Evolutionary conservation across 2,888 invertebrate genomes (phyloP), one percentile per base, ranked within the genome.

Genomic region (Apocheima hispidaria): DNA sequence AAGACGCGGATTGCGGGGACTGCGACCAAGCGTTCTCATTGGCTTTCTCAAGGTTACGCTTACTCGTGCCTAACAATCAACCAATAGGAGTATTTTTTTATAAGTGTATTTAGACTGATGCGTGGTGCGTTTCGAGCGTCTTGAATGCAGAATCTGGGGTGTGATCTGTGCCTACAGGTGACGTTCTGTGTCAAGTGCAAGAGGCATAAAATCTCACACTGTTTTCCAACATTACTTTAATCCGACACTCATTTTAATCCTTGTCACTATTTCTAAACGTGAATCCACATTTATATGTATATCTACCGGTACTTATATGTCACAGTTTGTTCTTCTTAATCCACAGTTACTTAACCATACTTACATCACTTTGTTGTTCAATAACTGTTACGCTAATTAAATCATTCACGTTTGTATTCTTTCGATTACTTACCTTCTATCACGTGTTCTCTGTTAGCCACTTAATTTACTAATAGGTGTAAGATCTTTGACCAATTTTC

Each of bases 321-420:
- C 60, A 48, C 65, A 48, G 49, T 66, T 66, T 65, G 53, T 58
- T 60, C 51, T 54, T 54, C 52, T 54, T 61, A 59, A 58, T 50
- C 52, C 63, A 65, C 57, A 38, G 35, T 66, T 65, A 61, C 66
- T 65, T 58, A 66, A 63, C 60, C 21, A 41, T 50, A 66, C 64
- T 70, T 70, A 65, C 63, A 62, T 63, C 63, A 70, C 70, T 50
- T 44, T 54, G 21, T 59, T 63, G 35, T 57, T 57, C 35, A 62
- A 30, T 57, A 52, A 53, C 30, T 54, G 41, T 48, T 38, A 50
- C 40, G 16, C 33, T 63, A 43, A 51, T 60, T 44, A 30, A 58
- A 53, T 52, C n/a, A 41, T 63, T 63, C 65, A 68, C 66, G 54
- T 67, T 69, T 65, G 56, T 50, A 58, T 60, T 60, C 48, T 56